Evolutionary conservation across 23 tunicate species (phyloP).

Genomic region (Ascidia mentula): DNA sequence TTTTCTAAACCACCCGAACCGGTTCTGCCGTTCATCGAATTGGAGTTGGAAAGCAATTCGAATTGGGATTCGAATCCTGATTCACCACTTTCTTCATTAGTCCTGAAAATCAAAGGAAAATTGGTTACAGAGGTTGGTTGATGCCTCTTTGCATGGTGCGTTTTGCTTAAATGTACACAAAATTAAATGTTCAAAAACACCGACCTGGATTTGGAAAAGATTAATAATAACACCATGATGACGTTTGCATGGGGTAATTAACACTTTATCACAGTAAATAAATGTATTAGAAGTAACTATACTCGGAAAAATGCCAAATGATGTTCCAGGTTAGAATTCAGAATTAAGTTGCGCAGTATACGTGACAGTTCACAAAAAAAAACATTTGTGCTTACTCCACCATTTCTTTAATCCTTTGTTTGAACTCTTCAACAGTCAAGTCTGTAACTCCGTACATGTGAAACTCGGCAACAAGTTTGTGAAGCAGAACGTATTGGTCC

Average conservation of each 20-base stretch:
- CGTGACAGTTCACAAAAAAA: too few species aligned
- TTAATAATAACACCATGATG: neutral
- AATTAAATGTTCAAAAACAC: too few species aligned
- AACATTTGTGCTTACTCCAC: too few species aligned
- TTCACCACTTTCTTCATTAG: neutral
- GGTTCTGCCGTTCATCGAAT: slow-evolving; percentile 44
- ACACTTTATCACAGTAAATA: too few species aligned
- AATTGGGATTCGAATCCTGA: slow-evolving; percentile 47
- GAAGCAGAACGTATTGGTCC: slow-evolving; percentile 87
- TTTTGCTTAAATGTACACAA: too few species aligned
- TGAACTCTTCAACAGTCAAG: slow-evolving; percentile 30
- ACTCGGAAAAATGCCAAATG: too few species aligned
- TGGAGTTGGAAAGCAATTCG: slow-evolving; percentile 34
- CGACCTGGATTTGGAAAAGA: too few species aligned
- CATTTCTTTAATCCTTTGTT: slow-evolving; percentile 23
- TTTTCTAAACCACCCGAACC: slow-evolving; percentile 56
- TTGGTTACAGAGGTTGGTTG: too few species aligned
- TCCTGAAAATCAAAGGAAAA: slow-evolving; percentile 18
- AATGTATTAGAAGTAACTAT: too few species aligned
- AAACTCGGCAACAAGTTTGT: slow-evolving; percentile 66
- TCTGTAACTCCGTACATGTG: slow-evolving; percentile 68
- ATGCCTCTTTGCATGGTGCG: too few species aligned
- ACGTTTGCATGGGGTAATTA: neutral
- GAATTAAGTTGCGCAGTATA: too few species aligned
- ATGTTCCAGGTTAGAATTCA: too few species aligned